A percentile compares a stretch with the other conserved stretches of the same genome.
Conservation (phyloP, 2,888 invertebrate genomes). For the Auanema freiburgensis region DNA sequence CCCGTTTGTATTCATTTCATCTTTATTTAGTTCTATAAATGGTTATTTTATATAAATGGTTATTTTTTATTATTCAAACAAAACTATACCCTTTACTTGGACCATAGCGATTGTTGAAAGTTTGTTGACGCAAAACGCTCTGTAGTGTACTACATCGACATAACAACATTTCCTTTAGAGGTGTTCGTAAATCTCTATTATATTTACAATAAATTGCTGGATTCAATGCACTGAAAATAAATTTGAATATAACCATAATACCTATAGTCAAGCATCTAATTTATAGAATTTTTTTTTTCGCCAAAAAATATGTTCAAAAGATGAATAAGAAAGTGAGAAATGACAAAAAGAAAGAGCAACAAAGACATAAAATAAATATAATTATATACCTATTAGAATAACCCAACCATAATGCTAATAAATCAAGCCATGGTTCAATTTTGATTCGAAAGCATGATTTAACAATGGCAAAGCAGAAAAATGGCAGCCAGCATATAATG, state of each 20-base stretch:
- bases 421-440: constrained; percentile 57
- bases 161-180: constrained; percentile 63
- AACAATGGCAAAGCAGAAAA: constrained; percentile 90
- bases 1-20: too few relatives aligned
- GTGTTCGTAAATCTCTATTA: constrained; percentile 64
- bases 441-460: constrained; percentile 42
- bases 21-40: too few relatives aligned
- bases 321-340: too few relatives aligned
- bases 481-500: constrained; percentile 96
- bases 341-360: too few relatives aligned
- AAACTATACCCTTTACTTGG: constrained; percentile 18
- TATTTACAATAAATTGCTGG: constrained; percentile 85
- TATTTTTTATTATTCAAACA: too few relatives aligned
- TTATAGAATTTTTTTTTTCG: too few relatives aligned
- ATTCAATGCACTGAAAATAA: constrained; percentile 68
- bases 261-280: too few relatives aligned
- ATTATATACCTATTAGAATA: constrained; percentile 77
- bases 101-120: constrained; percentile 58
- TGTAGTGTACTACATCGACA: constrained; percentile 63
- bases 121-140: constrained; percentile 60
- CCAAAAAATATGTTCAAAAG: too few relatives aligned
- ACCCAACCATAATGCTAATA: constrained; percentile 78
- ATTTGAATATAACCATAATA: too few relatives aligned
- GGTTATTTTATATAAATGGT: too few relatives aligned
- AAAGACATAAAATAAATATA: not conserved